Percentiles rank a stretch among this genome's conserved stretches.
Evolutionary conservation across 2,888 invertebrate species (phyloP).

Genomic region (Tipula helvola): DNA sequence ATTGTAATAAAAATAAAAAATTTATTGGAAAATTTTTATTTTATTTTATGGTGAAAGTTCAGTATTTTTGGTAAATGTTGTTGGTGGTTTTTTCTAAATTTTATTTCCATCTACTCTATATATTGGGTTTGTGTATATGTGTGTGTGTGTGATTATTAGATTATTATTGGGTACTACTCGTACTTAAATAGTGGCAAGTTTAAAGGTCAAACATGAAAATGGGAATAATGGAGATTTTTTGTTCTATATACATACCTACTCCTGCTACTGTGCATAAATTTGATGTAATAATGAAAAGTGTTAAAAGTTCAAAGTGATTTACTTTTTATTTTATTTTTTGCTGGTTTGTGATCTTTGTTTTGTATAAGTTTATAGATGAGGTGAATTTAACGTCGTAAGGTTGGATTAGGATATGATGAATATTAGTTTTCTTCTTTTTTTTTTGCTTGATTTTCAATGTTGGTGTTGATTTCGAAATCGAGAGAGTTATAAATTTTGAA

Average conservation of each 20-base stretch:
- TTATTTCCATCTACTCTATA: neutral
- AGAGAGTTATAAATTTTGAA: neutral
- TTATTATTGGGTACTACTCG: neutral
- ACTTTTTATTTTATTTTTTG: neutral
- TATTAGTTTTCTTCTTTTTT: neutral
- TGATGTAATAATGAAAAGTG: neutral
- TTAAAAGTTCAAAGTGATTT: neutral
- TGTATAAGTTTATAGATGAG: neutral
- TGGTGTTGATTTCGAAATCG: neutral
- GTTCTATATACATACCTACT: neutral
- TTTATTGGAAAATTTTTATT: neutral
- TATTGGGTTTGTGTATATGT: no score
- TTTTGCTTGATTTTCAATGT: neutral
- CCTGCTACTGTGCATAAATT: neutral
- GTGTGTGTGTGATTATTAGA: neutral
- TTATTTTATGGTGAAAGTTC: neutral
- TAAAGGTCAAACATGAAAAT: neutral
- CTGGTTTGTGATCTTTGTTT: neutral
- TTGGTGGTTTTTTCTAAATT: neutral
- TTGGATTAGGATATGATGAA: neutral
- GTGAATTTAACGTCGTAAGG: neutral
- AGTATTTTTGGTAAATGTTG: neutral
- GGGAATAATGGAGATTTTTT: neutral
- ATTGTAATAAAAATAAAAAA: neutral
- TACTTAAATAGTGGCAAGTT: neutral